Conservation (phyloP, 2,888 invertebrate genomes). For the Alcis repandata region DNA sequence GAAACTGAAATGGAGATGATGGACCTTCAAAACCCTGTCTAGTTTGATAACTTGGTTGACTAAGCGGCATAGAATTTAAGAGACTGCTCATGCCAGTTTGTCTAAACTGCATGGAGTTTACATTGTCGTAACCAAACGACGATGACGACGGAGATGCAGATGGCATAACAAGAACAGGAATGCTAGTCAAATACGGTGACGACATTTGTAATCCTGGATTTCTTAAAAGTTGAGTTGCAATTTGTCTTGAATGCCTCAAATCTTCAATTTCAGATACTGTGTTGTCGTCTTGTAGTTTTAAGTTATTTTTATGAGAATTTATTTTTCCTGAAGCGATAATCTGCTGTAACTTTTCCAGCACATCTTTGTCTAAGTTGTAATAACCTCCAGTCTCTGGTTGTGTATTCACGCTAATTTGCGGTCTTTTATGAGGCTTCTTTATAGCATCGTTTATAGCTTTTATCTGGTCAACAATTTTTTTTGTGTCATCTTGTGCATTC, state of each 20-base stretch:
- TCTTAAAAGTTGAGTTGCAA: slow-evolving; percentile 45
- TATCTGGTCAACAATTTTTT: slow-evolving; percentile 86
- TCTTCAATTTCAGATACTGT: slow-evolving; percentile 50
- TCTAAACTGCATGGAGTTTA: slow-evolving; percentile 52
- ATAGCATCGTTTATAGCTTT: slow-evolving; percentile 82
- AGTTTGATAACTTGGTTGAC: slow-evolving; percentile 45
- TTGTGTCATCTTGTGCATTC: slow-evolving; percentile 57
- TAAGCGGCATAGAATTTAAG: slow-evolving; percentile 52
- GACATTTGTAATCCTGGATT: slow-evolving; percentile 49
- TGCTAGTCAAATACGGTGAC: slow-evolving; percentile 66
- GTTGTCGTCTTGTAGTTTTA: slow-evolving; percentile 57
- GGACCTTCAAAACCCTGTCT: slow-evolving; percentile 62
- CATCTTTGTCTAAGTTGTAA: slow-evolving; percentile 70
- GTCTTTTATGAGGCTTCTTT: slow-evolving; percentile 67
- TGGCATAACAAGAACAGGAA: slow-evolving; percentile 72
- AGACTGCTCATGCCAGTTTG: slow-evolving; percentile 45
- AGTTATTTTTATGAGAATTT: slow-evolving; percentile 51
- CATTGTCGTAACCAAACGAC: slow-evolving; percentile 53
- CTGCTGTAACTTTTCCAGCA: slow-evolving; percentile 73
- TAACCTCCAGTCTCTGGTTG: slow-evolving; percentile 60
- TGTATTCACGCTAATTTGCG: slow-evolving; percentile 63
- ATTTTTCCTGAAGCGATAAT: slow-evolving; percentile 73
- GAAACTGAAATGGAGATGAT: slow-evolving; percentile 62
- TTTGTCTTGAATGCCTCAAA: slow-evolving; percentile 56
- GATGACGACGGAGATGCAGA: slow-evolving; percentile 43